Evolutionary conservation across 2,797 vertebrate genomes (phyloP).

Genomic region (Poeciliopsis paucimaculata): DNA sequence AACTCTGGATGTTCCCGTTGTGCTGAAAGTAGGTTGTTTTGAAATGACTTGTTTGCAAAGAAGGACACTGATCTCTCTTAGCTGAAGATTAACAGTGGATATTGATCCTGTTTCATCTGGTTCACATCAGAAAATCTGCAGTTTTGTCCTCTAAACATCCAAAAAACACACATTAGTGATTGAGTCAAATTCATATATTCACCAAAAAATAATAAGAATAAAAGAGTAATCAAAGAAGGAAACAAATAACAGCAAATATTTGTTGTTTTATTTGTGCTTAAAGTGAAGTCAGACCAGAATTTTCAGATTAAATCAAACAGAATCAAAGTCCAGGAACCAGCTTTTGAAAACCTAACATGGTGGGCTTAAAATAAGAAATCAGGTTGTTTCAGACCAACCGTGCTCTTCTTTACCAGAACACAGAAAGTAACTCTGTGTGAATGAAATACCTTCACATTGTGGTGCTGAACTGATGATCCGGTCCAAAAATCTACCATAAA

Average conservation of each 20-base stretch:
- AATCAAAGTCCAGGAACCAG: slow-evolving; percentile 8
- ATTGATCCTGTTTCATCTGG: slow-evolving; percentile 60
- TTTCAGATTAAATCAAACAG: neutral
- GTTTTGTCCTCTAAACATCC: neutral
- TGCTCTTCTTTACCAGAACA: neutral
- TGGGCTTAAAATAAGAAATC: neutral
- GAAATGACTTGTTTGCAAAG: slow-evolving; percentile 67
- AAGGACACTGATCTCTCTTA: slow-evolving; percentile 61
- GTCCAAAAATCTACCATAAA: slow-evolving; percentile 43
- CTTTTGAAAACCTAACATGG: neutral
- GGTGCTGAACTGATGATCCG: neutral
- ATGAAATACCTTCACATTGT: neutral
- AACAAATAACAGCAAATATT: neutral
- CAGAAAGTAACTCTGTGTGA: neutral
- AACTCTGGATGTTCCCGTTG: neutral
- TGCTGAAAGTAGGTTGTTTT: slow-evolving; percentile 35
- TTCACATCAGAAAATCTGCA: slow-evolving; percentile 1
- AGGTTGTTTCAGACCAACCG: neutral
- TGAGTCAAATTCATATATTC: neutral
- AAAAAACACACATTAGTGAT: neutral
- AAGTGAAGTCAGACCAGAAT: neutral
- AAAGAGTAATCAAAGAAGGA: neutral
- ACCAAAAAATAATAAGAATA: neutral
- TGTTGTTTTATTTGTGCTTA: neutral
- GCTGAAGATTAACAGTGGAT: slow-evolving; percentile 74